Evolutionary conservation across 2,888 invertebrate species (phyloP), one percentile per base, ranked within the genome.

Genomic region (Idaea aversata): DNA sequence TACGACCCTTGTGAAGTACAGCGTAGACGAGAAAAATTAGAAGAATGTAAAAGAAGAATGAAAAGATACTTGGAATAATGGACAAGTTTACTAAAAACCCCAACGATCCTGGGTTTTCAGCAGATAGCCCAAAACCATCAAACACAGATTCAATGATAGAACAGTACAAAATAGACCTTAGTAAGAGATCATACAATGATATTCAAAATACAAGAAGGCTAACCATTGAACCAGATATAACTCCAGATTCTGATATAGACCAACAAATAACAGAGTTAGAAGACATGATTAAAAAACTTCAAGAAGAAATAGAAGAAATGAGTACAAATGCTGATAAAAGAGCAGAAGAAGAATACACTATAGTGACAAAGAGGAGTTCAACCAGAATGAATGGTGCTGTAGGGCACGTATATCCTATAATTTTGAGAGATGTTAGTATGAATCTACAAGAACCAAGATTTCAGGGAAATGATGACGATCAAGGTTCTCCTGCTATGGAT

Each of bases 231-330:
- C 68, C 78, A 0, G 67, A 75, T 25, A 61, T 73, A 5, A 73
- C 65, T 5, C 65, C 65, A 61, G 62, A 75, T 1, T 70, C 68
- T 34, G 72, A 81, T 64, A 79, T 90, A 47, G 85, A 90, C 34
- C 75, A 71, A 63, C 81, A 87, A 62, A 85, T 90, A 71, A 74
- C 81, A 35, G 82, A 85, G 13, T 74, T 88, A 15, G 87, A 87
- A 68, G 69, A 65, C 15, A 61, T 81, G 10, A 87, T 88, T 0
- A 81, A 75, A 63, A 80, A 68, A 57, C 70, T 90, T 10, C 87
- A 90, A 73, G 72, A 75, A 10, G 87, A 89, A 80, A 82, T 90
- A 25, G 63, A 69, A 65, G 78, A 80, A 34, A 78, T 88, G 76
- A 71, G 79, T 4, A 66, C 70, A 35, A 75, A 72, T 38, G 70